Evolutionary conservation across 2,113 vertebrate genomes (phyloP).

Genomic region (Oostethus manadensis): DNA sequence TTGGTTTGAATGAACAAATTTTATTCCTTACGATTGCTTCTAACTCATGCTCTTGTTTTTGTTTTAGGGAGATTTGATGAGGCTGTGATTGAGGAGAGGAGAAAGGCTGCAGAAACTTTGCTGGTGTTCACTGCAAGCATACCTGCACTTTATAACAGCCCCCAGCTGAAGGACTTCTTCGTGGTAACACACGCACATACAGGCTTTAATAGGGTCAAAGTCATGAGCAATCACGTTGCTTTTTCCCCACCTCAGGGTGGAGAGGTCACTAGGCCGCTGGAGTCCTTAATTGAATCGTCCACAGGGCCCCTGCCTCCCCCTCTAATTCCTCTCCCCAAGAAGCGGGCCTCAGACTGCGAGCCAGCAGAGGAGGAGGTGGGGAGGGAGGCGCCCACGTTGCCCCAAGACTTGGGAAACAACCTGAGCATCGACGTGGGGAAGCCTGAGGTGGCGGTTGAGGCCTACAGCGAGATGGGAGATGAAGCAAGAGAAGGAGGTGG

Average conservation of each 20-base stretch:
- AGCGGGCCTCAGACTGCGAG: conserved; percentile 56
- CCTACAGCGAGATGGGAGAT: conserved; percentile 61
- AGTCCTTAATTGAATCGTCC: conserved; percentile 50
- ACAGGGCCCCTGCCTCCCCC: conserved; percentile 71
- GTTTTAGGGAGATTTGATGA: conserved; percentile 81
- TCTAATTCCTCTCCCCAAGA: conserved; percentile 77
- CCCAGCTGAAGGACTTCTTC: conserved; percentile 88
- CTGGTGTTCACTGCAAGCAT: conserved; percentile 78
- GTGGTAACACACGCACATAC: conserved; percentile 56
- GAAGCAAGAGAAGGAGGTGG: conserved; percentile 38
- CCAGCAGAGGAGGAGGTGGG: conserved; percentile 71
- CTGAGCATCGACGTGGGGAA: conserved; percentile 67
- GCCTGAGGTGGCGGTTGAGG: conserved; percentile 67
- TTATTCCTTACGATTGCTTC: neutral
- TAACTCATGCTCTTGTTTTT: neutral
- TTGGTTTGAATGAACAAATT: conserved; percentile 66
- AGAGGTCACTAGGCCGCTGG: conserved; percentile 71
- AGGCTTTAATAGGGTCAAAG: neutral
- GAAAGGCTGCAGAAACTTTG: conserved; percentile 79
- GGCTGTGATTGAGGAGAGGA: conserved; percentile 83
- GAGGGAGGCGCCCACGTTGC: conserved; percentile 61
- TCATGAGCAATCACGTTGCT: neutral
- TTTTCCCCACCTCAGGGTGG: conserved; percentile 65
- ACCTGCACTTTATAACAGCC: conserved; percentile 86
- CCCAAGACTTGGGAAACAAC: conserved; percentile 70